Evolutionary conservation across 2,797 vertebrate genomes (phyloP).

Genomic region (Phoeniculus purpureus): DNA sequence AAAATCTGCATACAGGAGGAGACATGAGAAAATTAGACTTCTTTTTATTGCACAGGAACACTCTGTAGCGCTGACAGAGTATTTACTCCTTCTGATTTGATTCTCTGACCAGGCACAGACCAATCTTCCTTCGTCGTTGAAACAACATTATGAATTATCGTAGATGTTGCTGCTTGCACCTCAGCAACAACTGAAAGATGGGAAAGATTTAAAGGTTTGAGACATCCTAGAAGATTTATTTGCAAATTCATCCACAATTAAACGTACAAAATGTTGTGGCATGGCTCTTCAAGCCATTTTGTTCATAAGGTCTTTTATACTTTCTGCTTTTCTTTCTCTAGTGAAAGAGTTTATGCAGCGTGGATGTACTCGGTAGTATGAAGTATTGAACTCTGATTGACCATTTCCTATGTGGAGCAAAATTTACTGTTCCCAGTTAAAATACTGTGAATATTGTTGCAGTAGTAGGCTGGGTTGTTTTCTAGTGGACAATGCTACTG

Average conservation of each 20-base stretch:
- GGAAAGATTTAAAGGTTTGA: not conserved
- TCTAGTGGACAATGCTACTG: not conserved
- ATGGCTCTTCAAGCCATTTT: not conserved
- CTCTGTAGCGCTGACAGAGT: slow-evolving; percentile 2
- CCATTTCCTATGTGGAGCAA: not conserved
- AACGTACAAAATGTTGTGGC: not conserved
- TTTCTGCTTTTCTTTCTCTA: not conserved
- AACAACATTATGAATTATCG: slow-evolving; percentile 3
- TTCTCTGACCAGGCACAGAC: slow-evolving; percentile 6
- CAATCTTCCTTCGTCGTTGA: slow-evolving; percentile 15
- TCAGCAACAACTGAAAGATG: not conserved
- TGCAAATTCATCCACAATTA: not conserved
- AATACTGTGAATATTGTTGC: not conserved
- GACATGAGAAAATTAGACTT: slow-evolving; percentile 19
- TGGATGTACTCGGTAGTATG: not conserved
- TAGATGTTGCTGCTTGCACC: not conserved
- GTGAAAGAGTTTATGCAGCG: not conserved
- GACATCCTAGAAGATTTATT: not conserved
- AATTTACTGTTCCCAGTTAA: not conserved
- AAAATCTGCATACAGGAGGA: not conserved
- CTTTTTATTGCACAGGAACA: slow-evolving; percentile 32
- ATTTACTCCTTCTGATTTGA: slow-evolving; percentile 48
- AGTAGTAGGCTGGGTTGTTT: not conserved
- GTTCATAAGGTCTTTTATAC: not conserved
- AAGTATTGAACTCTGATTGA: not conserved